A percentile compares a stretch with the other conserved stretches of the same genome.
Conservation (phyloP, 2,113 vertebrate species). For the Dolichotis patagonum region DNA sequence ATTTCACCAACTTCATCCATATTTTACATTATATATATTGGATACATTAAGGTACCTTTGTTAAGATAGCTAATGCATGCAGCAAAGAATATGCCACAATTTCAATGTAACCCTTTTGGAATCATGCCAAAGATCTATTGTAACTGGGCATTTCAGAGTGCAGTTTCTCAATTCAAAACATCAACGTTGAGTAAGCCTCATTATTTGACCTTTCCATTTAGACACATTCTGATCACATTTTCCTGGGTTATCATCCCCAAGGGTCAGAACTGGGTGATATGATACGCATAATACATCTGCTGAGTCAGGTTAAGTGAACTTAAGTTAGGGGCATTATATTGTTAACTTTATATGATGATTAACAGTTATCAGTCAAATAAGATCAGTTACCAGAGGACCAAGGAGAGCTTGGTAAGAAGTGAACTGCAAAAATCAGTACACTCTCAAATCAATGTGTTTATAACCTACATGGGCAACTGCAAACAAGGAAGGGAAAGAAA, state of each 20-base stretch:
- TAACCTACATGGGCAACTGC: constrained; percentile 57
- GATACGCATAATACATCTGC: constrained; percentile 64
- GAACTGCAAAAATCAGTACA: constrained; percentile 64
- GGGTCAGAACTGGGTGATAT: constrained; percentile 42
- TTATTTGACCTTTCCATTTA: constrained; percentile 58
- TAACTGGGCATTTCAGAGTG: constrained; percentile 39
- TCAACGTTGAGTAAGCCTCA: constrained; percentile 21
- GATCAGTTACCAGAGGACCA: constrained; percentile 49
- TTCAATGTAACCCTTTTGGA: background rate
- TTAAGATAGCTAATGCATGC: background rate
- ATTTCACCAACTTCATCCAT: background rate
- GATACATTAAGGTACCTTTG: background rate
- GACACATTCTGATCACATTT: constrained; percentile 65
- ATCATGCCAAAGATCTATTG: constrained; percentile 45
- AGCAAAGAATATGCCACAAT: background rate
- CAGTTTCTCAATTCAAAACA: background rate
- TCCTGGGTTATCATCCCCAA: constrained; percentile 59
- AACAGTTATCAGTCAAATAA: constrained; percentile 67
- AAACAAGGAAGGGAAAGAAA: constrained; percentile 41
- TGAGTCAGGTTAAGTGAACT: constrained; percentile 76
- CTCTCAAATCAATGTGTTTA: constrained; percentile 21
- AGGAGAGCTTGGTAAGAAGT: constrained; percentile 28
- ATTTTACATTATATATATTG: constrained; percentile 10
- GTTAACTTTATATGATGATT: constrained; percentile 72
- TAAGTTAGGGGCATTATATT: constrained; percentile 73